Evolutionary conservation across 2,888 invertebrate genomes (phyloP).

Genomic region (Pemphredon lugubris): DNA sequence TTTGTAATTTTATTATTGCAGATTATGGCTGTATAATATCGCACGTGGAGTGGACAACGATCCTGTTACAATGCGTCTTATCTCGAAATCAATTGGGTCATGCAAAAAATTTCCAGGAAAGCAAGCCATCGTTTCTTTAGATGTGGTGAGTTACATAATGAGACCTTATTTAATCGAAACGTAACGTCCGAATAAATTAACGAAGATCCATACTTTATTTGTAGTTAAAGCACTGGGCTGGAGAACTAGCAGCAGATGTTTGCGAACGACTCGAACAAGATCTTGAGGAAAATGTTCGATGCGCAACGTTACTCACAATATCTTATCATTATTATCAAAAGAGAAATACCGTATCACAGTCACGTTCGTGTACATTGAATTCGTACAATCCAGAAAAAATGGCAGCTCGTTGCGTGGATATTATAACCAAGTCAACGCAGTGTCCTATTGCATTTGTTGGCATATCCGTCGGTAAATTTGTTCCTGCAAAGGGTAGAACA

Average conservation of each 20-base stretch:
- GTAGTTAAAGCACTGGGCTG: constrained; percentile 87
- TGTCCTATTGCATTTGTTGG: constrained; percentile 82
- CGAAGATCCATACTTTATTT: constrained; percentile 60
- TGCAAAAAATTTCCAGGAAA: constrained; percentile 96
- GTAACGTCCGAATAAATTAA: background rate
- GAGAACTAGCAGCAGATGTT: constrained; percentile 91
- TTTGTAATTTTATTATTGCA: constrained; percentile 72
- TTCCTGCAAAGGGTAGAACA: constrained; percentile 70
- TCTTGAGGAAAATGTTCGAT: constrained; percentile 89
- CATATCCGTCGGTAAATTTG: constrained; percentile 82
- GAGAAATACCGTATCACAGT: constrained; percentile 76
- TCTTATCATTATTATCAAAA: constrained; percentile 82
- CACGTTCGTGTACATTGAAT: constrained; percentile 85
- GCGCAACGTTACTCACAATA: constrained; percentile 90
- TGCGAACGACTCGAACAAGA: constrained; percentile 92
- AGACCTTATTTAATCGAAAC: too few relatives aligned
- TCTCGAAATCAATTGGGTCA: constrained; percentile 97
- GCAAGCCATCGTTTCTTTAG: constrained; percentile 86
- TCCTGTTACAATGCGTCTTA: constrained; percentile 90
- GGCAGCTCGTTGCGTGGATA: constrained; percentile 85
- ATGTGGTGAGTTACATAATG: constrained; percentile 82
- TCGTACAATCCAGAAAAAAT: constrained; percentile 87
- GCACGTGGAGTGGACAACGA: constrained; percentile 94
- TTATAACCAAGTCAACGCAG: constrained; percentile 85
- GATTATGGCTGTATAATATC: constrained; percentile 92